These are phyloP conservation scores for Trematomus bernacchii DNA, from an alignment of 2,797 vertebrate species.

Conservation along the genomic window DNA sequence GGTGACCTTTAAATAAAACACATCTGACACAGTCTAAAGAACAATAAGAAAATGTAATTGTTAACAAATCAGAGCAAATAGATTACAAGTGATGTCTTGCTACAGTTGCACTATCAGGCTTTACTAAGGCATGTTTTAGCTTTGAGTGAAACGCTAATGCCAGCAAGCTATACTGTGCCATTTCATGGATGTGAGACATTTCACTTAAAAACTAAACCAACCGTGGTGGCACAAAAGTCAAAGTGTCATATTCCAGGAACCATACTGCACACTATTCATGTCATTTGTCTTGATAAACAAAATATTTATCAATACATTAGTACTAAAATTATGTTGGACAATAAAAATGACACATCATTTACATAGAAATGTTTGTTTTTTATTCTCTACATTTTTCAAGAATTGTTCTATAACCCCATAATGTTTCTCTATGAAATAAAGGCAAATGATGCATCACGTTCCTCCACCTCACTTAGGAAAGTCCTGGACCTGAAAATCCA, in stretches of 20 bases:
- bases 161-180: not conserved
- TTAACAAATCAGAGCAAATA: not conserved
- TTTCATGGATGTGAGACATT: not conserved
- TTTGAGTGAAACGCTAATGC: not conserved
- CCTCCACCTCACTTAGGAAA: slow-evolving; percentile 14
- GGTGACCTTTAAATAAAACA: not conserved
- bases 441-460: slow-evolving; percentile 38
- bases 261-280: too few relatives aligned
- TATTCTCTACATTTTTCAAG: slow-evolving; percentile 42
- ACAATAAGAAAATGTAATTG: not conserved
- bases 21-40: not conserved
- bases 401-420: too few relatives aligned
- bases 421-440: slow-evolving; percentile 43
- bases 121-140: not conserved
- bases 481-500: slow-evolving; percentile 48
- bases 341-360: slow-evolving; percentile 14
- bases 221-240: not conserved
- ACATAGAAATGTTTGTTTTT: slow-evolving; percentile 2
- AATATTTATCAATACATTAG: not conserved
- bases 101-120: not conserved
- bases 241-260: too few relatives aligned
- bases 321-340: not conserved
- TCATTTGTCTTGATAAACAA: not conserved
- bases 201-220: not conserved
- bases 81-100: not conserved